Evolutionary conservation across 2,113 vertebrate species (phyloP), one percentile per base, ranked within the genome.

Genomic region (Pomatostomus ruficeps): DNA sequence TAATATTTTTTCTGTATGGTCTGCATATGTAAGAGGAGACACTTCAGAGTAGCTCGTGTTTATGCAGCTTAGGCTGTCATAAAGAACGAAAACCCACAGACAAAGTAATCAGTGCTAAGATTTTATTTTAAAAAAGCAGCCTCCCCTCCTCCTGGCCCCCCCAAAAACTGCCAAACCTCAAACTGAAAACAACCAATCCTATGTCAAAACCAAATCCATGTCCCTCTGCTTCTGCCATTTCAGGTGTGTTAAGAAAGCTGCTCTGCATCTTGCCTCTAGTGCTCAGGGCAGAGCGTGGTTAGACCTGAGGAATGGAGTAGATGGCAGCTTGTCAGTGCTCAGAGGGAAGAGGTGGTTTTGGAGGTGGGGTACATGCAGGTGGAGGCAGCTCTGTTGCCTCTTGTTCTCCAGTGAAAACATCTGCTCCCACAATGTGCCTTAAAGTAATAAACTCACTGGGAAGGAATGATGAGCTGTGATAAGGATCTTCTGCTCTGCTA

Each of bases 401-500:
- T 57, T 88, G 12, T 62, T 74, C 38, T 49, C 3, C 35, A 33
- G 5, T 59, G 48, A 38, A 46, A 91, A 49, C 20, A 31, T 57
- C 36, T 75, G 57, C 42, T 88, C 26, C 45, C 35, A 36, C 11
- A 23, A 4, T 21, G 26, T 55, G 33, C 40, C 48, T 72, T 72
- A 23, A 49, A 92, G 36, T 25, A 45, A 43, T 71, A 26, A 59
- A 66, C 24, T 77, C 80, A 70, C 28, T 58, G 52, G 23, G 55
- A 58, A 77, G 52, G 58, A 65, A 33, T 81, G 52, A 72, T 77
- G 90, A 82, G 61, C 57, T 51, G 42, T 38, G n/a, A 31, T 74
- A 67, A 84, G 18, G 35, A 87, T 89, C 49, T 92, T 94, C 85
- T 83, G 28, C 62, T 92, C 58, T 33, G 35, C 22, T 57, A 40